Evolutionary conservation across 2,113 vertebrate genomes (phyloP), one percentile per base, ranked within the genome.

Genomic region (Copsychus sechellarum): DNA sequence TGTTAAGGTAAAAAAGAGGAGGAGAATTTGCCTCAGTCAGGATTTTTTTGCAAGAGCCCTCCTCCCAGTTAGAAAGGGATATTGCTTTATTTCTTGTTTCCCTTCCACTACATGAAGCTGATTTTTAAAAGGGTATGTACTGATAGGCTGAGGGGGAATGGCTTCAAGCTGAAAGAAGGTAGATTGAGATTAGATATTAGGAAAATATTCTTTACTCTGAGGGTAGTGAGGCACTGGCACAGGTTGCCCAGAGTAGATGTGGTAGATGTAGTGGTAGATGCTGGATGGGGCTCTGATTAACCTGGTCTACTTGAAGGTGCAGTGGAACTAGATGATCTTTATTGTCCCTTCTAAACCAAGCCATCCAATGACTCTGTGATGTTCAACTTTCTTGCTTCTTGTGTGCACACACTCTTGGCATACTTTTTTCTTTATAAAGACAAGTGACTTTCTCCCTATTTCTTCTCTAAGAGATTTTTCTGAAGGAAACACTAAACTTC

Each of bases 341-440:
- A 48, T 4, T 8, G 8, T 24, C 34, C 14, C 40, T 56, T 56
- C 33, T 13, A 76, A 90, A 61, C 34, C 9, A 83, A 69, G 60
- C 14, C 18, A 31, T 42, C 53, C 33, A 45, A 6, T 13, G 12
- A 58, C 14, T 38, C 29, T 29, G 25, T n/a, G 50, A 42, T 38
- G 50, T 4, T 40, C 33, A 40, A 66, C 29, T 87, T 67, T 28
- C 34, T 58, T 58, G 18, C 42, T 84, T 65, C 50, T 65, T 45
- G 6, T 12, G 28, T 3, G 1, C 14, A 45, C 50, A 65, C 3
- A 38, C 1, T 2, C 11, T 48, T 5, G 1, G 16, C 9, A 22
- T 53, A 9, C 13, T 31, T 48, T 57, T 58, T 47, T 29, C 17
- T 43, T 34, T 21, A 56, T 8, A 33, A 60, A 81, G 34, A 34